phyloP scores from a whole-genome alignment of 2,113 vertebrate genomes.

The Grus americana region DNA sequence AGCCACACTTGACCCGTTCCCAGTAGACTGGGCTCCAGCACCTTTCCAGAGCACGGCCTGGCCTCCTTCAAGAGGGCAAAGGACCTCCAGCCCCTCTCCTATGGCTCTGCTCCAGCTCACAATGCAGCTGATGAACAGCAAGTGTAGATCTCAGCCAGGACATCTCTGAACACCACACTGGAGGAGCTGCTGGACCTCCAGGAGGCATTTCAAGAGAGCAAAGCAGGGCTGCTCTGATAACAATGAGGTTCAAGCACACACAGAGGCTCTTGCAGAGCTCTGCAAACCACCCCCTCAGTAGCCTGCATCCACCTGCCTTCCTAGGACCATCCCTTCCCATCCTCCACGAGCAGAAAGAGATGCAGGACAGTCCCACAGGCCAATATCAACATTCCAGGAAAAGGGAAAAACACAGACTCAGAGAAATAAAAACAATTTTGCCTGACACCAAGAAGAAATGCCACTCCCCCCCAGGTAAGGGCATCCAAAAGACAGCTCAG shows the following conservation, averaged over 20 bases:
- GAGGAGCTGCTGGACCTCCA: not conserved
- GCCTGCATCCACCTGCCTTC: not conserved
- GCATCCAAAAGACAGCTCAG: not conserved
- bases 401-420: not conserved
- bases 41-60: not conserved
- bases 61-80: not conserved
- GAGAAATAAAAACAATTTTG: not conserved
- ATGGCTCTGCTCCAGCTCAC: not conserved
- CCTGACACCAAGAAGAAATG: not conserved
- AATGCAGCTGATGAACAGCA: rapidly evolving
- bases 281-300: not conserved
- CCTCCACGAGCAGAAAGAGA: not conserved
- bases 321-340: not conserved
- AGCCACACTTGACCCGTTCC: not conserved
- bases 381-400: not conserved
- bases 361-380: rapidly evolving
- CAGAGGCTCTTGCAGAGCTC: not conserved
- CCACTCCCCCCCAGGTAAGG: not conserved
- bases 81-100: not conserved
- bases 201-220: not conserved
- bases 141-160: rapidly evolving
- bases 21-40: not conserved
- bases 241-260: not conserved
- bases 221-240: not conserved
- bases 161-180: rapidly evolving